Evolutionary conservation across 2,888 invertebrate genomes (phyloP).

Genomic region (Timema podura): DNA sequence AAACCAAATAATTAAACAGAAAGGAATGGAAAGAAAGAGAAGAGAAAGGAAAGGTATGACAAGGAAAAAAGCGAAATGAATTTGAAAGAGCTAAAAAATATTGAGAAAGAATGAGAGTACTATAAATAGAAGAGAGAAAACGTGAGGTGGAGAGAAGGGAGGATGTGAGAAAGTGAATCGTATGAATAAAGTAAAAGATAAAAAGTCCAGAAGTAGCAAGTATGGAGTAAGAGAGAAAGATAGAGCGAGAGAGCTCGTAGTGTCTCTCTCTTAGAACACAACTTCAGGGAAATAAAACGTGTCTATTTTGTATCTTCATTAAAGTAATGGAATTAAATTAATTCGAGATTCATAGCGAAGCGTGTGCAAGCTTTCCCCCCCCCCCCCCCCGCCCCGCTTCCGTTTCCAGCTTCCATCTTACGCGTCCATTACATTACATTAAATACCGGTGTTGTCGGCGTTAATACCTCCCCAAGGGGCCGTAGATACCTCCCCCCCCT

Average conservation of each 20-base stretch:
- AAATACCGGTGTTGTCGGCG: constrained; percentile 32
- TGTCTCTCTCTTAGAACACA: constrained; percentile 15
- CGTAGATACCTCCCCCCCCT: constrained; percentile 15
- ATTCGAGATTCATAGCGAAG: constrained; percentile 39
- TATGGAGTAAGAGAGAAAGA: background rate
- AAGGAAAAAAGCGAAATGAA: no score
- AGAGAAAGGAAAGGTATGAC: no score
- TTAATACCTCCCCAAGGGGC: constrained; percentile 30
- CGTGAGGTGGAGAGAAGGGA: no score
- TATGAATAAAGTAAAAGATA: no score
- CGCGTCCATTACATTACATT: constrained; percentile 32
- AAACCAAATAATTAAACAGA: no score
- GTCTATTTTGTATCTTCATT: constrained; percentile 53
- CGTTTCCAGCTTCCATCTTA: constrained; percentile 14
- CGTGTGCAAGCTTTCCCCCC: background rate
- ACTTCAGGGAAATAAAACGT: constrained; percentile 30
- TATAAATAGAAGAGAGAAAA: no score
- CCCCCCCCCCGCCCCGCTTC: background rate
- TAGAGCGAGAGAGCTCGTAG: background rate
- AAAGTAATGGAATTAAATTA: constrained; percentile 55
- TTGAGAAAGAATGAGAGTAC: no score
- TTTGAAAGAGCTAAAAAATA: no score
- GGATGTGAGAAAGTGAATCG: no score
- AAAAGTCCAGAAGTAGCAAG: no score
- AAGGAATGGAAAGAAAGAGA: no score